Evolutionary conservation across 1,140 invertebrate species (phyloP).

Genomic region (Bombyx mandarina): DNA sequence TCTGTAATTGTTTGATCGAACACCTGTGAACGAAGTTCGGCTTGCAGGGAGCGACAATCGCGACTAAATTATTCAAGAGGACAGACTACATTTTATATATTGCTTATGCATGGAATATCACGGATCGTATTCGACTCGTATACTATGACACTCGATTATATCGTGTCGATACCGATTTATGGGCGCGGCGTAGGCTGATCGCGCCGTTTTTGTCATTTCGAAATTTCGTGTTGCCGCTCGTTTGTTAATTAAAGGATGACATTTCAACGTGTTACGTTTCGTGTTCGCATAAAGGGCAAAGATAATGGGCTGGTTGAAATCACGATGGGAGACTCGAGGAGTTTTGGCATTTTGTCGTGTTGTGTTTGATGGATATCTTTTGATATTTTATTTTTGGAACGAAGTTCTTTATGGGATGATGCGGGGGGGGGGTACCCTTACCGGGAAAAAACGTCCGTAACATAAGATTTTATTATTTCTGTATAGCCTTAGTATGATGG

Average conservation of each 20-base stretch:
- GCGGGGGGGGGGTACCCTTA: too few relatives aligned
- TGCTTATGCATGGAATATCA: conserved; percentile 43
- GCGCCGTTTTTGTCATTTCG: conserved; percentile 18
- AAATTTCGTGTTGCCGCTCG: conserved; percentile 19
- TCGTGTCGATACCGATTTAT: conserved; percentile 26
- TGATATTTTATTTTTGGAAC: not conserved
- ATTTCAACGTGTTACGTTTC: conserved; percentile 11
- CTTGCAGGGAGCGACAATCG: conserved; percentile 31
- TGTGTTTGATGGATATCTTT: not conserved
- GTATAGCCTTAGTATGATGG: too few relatives aligned
- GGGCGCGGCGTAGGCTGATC: conserved; percentile 17
- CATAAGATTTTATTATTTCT: too few relatives aligned
- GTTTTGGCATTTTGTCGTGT: too few relatives aligned
- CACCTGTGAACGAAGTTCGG: conserved; percentile 30
- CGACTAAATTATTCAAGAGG: conserved; percentile 50
- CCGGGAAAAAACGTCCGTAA: too few relatives aligned
- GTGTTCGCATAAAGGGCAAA: not conserved
- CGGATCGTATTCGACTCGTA: conserved; percentile 13
- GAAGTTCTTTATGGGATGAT: too few relatives aligned
- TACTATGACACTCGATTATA: conserved; percentile 37
- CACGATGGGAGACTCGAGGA: not conserved
- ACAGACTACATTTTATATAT: conserved; percentile 37
- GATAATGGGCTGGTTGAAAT: not conserved
- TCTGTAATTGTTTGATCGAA: conserved; percentile 29
- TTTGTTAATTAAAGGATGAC: conserved; percentile 20